phyloP scores from a whole-genome alignment of 1,140 invertebrate genomes.

The Bombus confusus region DNA sequence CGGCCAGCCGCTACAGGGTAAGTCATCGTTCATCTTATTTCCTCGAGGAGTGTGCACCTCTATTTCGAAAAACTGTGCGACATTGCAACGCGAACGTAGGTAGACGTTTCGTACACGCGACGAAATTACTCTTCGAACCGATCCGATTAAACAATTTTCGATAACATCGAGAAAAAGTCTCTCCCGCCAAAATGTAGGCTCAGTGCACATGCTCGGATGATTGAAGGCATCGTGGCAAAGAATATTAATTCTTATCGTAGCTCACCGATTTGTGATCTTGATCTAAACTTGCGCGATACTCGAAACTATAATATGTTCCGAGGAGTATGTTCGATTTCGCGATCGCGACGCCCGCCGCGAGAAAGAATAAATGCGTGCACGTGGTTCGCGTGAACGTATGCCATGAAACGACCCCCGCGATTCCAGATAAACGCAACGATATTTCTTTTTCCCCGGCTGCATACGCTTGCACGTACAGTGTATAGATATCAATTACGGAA shows the following conservation, averaged over 20 bases:
- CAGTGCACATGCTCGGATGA: slow-evolving; percentile 68
- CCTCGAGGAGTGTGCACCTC: background rate
- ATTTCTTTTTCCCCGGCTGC: slow-evolving; percentile 27
- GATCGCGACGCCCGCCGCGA: background rate
- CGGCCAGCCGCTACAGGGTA: slow-evolving; percentile 70
- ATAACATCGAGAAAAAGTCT: slow-evolving; percentile 15
- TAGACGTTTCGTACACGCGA: background rate
- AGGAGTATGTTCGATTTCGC: background rate
- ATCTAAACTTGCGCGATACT: background rate
- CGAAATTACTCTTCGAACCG: too few species aligned
- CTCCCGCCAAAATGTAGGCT: slow-evolving; percentile 72
- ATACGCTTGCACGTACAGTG: slow-evolving; percentile 2
- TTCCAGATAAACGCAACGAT: slow-evolving; percentile 40
- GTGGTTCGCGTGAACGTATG: slow-evolving; percentile 51
- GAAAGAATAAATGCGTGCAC: slow-evolving; percentile 38
- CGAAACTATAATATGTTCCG: background rate
- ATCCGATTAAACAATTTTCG: background rate
- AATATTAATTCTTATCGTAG: background rate
- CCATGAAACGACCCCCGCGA: slow-evolving; percentile 30
- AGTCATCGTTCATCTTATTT: slow-evolving; percentile 46
- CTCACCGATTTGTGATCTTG: too few species aligned
- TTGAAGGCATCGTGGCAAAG: slow-evolving; percentile 26
- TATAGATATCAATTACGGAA: slow-evolving; percentile 56
- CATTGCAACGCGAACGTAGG: background rate
- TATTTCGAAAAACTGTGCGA: background rate